A percentile compares a stretch with the other conserved stretches of the same genome.
phyloP scores from a whole-genome alignment of 2,888 invertebrate genomes.

The Autographa gamma region DNA sequence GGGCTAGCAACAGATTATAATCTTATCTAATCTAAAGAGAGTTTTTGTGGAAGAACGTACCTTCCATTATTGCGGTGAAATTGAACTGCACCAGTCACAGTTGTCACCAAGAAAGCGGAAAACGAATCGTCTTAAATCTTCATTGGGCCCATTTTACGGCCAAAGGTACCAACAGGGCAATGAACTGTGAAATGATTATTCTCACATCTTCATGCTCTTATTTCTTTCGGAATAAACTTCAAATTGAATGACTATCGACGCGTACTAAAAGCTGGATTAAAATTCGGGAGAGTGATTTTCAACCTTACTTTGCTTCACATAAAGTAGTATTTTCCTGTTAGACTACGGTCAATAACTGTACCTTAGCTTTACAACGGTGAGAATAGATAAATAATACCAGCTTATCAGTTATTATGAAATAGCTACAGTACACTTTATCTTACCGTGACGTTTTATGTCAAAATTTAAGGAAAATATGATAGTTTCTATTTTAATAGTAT shows the following conservation, averaged over 20 bases:
- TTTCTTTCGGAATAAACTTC: constrained; percentile 27
- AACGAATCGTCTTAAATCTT: neutral
- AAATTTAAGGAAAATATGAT: constrained; percentile 55
- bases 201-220: constrained; percentile 37
- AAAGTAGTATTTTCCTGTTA: constrained; percentile 20
- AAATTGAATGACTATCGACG: constrained; percentile 20
- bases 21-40: neutral
- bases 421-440: constrained; percentile 59
- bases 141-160: constrained; percentile 18
- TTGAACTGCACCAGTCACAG: neutral
- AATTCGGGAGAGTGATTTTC: constrained; percentile 13
- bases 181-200: constrained; percentile 40
- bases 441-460: constrained; percentile 66
- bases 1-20: neutral
- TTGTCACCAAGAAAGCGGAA: constrained; percentile 1
- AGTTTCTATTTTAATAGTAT: constrained; percentile 46
- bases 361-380: constrained; percentile 54
- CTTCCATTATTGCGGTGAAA: neutral
- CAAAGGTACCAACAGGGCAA: constrained; percentile 29
- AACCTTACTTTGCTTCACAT: constrained; percentile 20
- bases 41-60: neutral
- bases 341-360: constrained; percentile 10
- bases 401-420: constrained; percentile 46
- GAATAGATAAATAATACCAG: constrained; percentile 59
- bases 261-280: constrained; percentile 27